Evolutionary conservation across 2,113 vertebrate genomes (phyloP).

Genomic region (Choloepus hoffmanni): DNA sequence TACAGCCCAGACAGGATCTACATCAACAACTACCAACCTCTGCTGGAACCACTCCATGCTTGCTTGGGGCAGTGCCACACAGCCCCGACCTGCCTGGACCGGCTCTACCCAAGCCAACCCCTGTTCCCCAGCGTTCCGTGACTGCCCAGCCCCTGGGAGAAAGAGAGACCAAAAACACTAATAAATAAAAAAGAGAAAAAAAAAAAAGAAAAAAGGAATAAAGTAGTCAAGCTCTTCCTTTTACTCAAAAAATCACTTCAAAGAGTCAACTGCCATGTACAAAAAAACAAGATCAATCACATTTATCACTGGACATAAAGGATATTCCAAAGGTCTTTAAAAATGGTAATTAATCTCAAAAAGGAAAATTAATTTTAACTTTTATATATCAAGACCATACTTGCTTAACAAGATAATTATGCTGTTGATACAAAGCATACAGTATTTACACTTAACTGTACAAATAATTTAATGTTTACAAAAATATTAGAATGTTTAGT

Average conservation of each 20-base stretch:
- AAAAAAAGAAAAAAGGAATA: neutral
- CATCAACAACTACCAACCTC: too few species aligned
- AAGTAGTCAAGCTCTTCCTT: conserved; percentile 74
- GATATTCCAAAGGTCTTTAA: conserved; percentile 66
- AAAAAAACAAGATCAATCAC: conserved; percentile 76
- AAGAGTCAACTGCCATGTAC: conserved; percentile 68
- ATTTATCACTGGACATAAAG: conserved; percentile 72
- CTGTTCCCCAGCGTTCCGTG: too few species aligned
- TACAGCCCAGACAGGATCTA: too few species aligned
- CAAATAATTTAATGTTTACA: conserved; percentile 91
- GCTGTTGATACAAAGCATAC: conserved; percentile 87
- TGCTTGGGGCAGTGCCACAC: too few species aligned
- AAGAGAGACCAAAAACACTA: too few species aligned
- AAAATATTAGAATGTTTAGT: conserved; percentile 86
- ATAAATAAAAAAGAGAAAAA: too few species aligned
- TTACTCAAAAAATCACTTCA: conserved; percentile 74
- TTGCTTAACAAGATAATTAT: conserved; percentile 84
- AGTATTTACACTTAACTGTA: conserved; percentile 89
- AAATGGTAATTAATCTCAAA: conserved; percentile 80
- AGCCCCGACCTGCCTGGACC: too few species aligned
- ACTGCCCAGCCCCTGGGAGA: too few species aligned
- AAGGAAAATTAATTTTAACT: conserved; percentile 85
- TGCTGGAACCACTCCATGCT: too few species aligned
- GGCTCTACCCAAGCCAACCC: too few species aligned
- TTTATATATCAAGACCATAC: conserved; percentile 85